phyloP scores from a whole-genome alignment of 53 echinoderm and acorn worm genomes.

The Hippasteria phrygiana region DNA sequence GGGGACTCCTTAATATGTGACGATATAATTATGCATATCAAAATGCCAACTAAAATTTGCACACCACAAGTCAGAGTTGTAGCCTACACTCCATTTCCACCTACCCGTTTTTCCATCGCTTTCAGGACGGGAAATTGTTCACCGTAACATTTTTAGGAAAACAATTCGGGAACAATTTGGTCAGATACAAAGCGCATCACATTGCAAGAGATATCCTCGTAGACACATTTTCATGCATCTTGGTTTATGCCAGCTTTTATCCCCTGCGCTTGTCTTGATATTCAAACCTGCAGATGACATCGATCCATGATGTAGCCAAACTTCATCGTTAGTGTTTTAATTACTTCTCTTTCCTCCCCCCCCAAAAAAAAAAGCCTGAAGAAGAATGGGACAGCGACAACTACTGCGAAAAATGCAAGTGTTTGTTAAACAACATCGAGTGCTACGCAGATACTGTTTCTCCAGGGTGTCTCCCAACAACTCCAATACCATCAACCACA shows the following conservation, averaged over 20 bases:
- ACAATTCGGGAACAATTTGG: too few relatives aligned
- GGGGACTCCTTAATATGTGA: too few relatives aligned
- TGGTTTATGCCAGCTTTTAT: not conserved
- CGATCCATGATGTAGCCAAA: not conserved
- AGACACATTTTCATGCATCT: not conserved
- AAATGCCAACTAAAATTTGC: too few relatives aligned
- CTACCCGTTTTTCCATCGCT: too few relatives aligned
- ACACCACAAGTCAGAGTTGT: too few relatives aligned
- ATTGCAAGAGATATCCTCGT: too few relatives aligned
- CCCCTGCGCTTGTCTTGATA: not conserved
- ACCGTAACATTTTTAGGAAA: too few relatives aligned
- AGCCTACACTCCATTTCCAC: too few relatives aligned
- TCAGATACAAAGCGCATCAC: too few relatives aligned
- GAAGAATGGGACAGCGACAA: constrained; percentile 13
- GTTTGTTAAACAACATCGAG: not conserved
- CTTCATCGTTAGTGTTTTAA: too few relatives aligned
- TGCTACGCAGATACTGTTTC: constrained; percentile 13
- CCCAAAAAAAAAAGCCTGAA: constrained; percentile 15
- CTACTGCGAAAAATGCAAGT: constrained; percentile 38
- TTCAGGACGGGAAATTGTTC: too few relatives aligned
- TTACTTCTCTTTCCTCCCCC: constrained; percentile 4
- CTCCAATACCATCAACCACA: constrained; percentile 13
- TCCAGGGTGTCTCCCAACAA: constrained; percentile 13
- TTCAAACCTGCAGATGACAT: not conserved
- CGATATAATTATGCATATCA: too few relatives aligned